phyloP scores from a whole-genome alignment of 2,113 vertebrate species.

The Passerina amoena region DNA sequence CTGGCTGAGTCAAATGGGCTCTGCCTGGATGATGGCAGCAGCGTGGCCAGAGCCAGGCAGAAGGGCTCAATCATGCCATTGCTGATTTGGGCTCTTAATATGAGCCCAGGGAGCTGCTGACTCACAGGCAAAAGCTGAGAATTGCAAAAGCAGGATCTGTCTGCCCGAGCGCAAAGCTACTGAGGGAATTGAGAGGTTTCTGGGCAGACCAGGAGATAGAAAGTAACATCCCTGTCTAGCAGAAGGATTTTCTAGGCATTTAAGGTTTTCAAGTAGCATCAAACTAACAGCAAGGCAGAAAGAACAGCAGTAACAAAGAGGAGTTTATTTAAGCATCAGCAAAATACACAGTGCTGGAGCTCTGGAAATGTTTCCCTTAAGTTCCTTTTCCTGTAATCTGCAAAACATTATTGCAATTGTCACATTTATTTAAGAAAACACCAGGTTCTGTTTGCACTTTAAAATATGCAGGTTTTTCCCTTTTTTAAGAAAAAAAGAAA shows the following conservation, averaged over 20 bases:
- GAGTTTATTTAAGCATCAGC: slow-evolving; percentile 59
- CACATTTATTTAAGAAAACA: slow-evolving; percentile 69
- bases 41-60: fast-evolving
- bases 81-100: not conserved
- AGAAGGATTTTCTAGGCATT: slow-evolving; percentile 16
- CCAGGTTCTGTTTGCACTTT: slow-evolving; percentile 43
- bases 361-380: slow-evolving; percentile 28
- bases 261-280: slow-evolving; percentile 27
- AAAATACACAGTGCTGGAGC: slow-evolving; percentile 43
- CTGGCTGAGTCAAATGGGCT: not conserved
- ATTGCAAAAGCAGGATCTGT: not conserved
- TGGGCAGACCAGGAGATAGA: not conserved
- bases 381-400: slow-evolving; percentile 22
- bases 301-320: slow-evolving; percentile 20
- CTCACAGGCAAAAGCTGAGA: not conserved
- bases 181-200: not conserved
- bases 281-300: slow-evolving; percentile 25
- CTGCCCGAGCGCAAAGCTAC: not conserved
- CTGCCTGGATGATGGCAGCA: not conserved
- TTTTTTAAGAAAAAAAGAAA: no score
- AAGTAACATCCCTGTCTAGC: slow-evolving; percentile 3
- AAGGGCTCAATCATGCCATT: not conserved
- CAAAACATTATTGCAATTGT: slow-evolving; percentile 50
- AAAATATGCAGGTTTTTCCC: not conserved
- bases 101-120: not conserved